phyloP scores from a whole-genome alignment of 2,113 vertebrate species.

The Oreotrochilus melanogaster region DNA sequence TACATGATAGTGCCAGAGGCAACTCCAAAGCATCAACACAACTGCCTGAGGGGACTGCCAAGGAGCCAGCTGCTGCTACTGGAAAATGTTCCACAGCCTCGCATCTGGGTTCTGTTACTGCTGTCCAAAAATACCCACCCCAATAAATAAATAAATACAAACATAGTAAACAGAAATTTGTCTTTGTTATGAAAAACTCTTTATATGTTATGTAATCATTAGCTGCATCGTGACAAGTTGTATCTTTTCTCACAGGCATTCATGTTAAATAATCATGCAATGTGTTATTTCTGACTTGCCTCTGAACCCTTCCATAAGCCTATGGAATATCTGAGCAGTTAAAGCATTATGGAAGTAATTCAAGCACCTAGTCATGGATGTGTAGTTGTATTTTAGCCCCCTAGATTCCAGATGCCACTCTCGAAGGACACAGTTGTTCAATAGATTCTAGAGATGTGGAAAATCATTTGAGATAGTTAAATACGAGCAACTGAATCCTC shows the following conservation, averaged over 20 bases:
- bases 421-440: not conserved
- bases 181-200: not conserved
- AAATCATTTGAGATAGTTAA: not conserved
- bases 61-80: conserved; percentile 61
- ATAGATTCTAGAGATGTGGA: not conserved
- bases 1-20: conserved; percentile 28
- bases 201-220: not conserved
- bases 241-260: not conserved
- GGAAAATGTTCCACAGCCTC: conserved; percentile 50
- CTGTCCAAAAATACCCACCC: not conserved
- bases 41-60: conserved; percentile 63
- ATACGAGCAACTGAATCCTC: not conserved
- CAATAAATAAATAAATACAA: not conserved
- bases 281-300: not conserved
- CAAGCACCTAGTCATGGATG: not conserved
- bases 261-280: not conserved
- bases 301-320: not conserved
- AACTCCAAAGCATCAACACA: conserved; percentile 45
- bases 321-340: not conserved
- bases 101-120: conserved; percentile 54
- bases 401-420: not conserved
- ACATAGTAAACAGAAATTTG: not conserved
- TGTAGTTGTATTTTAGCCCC: not conserved
- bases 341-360: not conserved
- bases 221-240: not conserved